These are phyloP conservation scores for Petrocephalus microphthalmus DNA, from an alignment of 2,113 vertebrate genomes.

Conservation along the genomic window DNA sequence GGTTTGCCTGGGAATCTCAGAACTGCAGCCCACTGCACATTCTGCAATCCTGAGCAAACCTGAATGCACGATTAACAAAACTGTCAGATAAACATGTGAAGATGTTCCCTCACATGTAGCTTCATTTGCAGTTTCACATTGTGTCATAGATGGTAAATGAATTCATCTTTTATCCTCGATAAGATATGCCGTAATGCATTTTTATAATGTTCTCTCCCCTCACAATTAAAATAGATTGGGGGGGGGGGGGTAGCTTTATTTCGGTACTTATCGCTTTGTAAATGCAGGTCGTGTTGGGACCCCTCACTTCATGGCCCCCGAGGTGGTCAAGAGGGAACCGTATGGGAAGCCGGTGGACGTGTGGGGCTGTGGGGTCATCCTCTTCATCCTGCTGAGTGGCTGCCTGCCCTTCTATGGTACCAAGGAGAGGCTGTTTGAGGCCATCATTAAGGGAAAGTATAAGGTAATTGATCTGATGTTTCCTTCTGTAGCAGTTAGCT, in stretches of 20 bases:
- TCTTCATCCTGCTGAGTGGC: slow-evolving; percentile 95
- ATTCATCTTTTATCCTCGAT: neutral
- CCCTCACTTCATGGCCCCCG: slow-evolving; percentile 98
- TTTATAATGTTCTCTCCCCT: neutral
- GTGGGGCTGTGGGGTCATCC: slow-evolving; percentile 97
- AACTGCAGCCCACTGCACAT: neutral
- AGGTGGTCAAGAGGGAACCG: slow-evolving; percentile 96
- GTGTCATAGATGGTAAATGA: neutral
- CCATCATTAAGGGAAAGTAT: slow-evolving; percentile 97
- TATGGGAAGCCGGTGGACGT: slow-evolving; percentile 98
- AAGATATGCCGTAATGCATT: neutral
- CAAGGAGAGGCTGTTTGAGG: slow-evolving; percentile 96
- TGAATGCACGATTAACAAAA: neutral
- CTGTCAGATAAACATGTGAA: neutral
- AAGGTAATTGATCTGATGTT: slow-evolving; percentile 67
- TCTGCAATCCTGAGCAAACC: neutral
- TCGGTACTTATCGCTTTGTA: neutral
- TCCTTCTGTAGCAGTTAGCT: neutral
- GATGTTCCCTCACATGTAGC: neutral
- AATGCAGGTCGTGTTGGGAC: slow-evolving; percentile 87
- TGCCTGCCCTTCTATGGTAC: slow-evolving; percentile 98
- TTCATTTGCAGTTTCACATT: neutral
- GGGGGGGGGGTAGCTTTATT: neutral
- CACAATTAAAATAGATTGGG: neutral
- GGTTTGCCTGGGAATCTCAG: neutral